Base-by-base conservation (phyloP, 2,113 vertebrate species). In the Nicator chloris region DNA sequence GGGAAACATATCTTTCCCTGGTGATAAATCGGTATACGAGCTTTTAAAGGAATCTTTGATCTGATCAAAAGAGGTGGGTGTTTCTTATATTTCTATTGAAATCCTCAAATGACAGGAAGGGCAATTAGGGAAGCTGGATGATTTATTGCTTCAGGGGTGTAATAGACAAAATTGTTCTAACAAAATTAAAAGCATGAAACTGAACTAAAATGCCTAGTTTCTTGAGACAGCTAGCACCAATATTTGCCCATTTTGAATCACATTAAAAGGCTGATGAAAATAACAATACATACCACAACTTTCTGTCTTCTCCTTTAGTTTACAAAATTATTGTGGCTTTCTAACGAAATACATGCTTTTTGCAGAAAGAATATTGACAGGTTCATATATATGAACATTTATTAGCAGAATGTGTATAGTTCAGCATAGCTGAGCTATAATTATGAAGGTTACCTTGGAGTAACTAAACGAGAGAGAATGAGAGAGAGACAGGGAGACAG, bases 11-110 rank as follows among this genome's bases (percentile, higher is more conserved):
- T 72, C 5, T 92, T 89, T 93, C 66, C 20, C 42, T 57, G 19
- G 17, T 88, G 81, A 93, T 84, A 94, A 88, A 93, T 60, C 4
- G 15, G 47, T 93, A 87, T n/a, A 70, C 22, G 88, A 68, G 10
- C 40, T 93, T 90, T 89, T 89, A 92, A 93, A 77, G 12, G 40
- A 85, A 79, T 50, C 65, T 95, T 95, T 95, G 93, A 90, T 92
- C 59, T 71, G 35, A 92, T 94, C 72, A 90, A 88, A 95, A 88
- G 51, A 92, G 47, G n/a, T 82, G 37, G 51, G 26, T 40, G 64
- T 95, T 96, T 66, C 92, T 88, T 86, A 72, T 73, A 88, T 77
- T 94, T 82, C 66, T 82, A 7, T 82, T 91, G n/a, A 77, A 93
- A 95, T 96, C 93, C 82, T 93, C 89, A 85, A 92, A 56, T 75